These are phyloP conservation scores for Hippocampus zosterae DNA, from an alignment of 2,113 vertebrate genomes.

Conservation along the genomic window DNA sequence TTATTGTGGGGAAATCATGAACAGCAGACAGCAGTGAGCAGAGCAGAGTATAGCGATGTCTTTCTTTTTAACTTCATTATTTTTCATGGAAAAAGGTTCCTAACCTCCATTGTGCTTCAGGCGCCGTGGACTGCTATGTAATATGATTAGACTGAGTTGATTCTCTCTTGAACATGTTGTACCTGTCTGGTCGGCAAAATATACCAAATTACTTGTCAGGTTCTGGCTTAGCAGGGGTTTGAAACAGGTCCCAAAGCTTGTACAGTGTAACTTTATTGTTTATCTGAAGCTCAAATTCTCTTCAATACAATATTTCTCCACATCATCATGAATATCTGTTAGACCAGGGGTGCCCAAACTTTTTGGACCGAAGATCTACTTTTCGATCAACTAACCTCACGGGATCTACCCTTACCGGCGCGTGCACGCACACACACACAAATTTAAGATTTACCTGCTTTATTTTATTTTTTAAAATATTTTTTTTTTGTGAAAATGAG, in stretches of 20 bases:
- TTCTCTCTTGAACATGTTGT: conserved; percentile 19
- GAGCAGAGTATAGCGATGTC: conserved; percentile 4
- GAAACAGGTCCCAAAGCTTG: neutral
- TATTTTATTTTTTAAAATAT: too few relatives aligned
- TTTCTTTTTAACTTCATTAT: conserved; percentile 36
- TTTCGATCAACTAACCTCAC: too few relatives aligned
- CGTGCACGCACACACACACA: too few relatives aligned
- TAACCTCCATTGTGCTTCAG: conserved; percentile 14
- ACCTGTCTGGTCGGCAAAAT: conserved; percentile 6
- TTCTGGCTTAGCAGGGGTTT: neutral
- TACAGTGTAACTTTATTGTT: neutral
- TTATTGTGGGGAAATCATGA: neutral
- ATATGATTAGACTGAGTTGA: conserved; percentile 38
- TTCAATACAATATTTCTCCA: neutral
- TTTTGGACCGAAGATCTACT: too few relatives aligned
- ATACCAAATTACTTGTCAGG: conserved; percentile 5
- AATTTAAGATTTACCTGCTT: too few relatives aligned
- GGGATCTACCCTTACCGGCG: too few relatives aligned
- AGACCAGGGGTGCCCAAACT: too few relatives aligned
- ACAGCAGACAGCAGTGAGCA: conserved; percentile 4
- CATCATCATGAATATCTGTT: neutral
- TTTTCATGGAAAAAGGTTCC: conserved; percentile 28
- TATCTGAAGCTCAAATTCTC: neutral
- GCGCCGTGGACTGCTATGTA: conserved; percentile 24
- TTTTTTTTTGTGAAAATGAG: too few relatives aligned